A percentile compares a stretch with the other conserved stretches of the same genome.
Evolutionary conservation across 35 echinoderm and acorn worm genomes (phyloP).

Genomic region (Hemicentrotus pulcherrimus): DNA sequence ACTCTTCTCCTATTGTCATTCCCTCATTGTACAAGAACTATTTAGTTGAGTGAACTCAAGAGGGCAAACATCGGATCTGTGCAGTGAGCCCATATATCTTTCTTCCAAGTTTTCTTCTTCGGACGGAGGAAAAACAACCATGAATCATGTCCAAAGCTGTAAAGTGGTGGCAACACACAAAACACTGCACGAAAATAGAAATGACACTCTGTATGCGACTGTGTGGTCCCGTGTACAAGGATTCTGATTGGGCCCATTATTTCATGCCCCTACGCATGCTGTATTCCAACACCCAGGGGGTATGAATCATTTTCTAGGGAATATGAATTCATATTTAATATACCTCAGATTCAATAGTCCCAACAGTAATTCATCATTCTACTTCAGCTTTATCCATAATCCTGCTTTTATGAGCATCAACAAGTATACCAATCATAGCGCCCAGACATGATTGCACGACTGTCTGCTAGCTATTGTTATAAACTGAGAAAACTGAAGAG

Average conservation of each 20-base stretch:
- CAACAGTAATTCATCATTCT: not conserved
- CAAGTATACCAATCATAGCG: not conserved
- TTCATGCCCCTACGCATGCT: not conserved
- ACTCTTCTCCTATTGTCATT: not conserved
- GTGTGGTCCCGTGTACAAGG: not conserved
- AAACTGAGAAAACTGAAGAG: not conserved
- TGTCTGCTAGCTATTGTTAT: not conserved
- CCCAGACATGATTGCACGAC: not conserved
- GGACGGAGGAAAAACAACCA: not conserved
- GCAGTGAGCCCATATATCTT: not conserved
- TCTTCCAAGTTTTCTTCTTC: not conserved
- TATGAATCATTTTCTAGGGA: not conserved
- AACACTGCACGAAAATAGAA: not conserved
- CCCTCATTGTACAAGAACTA: not conserved
- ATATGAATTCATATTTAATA: constrained; percentile 4
- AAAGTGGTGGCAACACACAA: not conserved
- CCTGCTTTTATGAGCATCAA: not conserved
- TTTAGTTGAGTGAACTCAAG: too few species aligned
- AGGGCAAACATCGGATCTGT: not conserved
- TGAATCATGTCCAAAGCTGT: not conserved
- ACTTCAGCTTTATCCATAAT: not conserved
- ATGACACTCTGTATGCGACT: not conserved
- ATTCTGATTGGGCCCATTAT: not conserved
- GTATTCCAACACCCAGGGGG: not conserved
- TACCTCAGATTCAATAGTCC: not conserved